Evolutionary conservation across 1,140 invertebrate species (phyloP).

Genomic region (Colletes gigas): DNA sequence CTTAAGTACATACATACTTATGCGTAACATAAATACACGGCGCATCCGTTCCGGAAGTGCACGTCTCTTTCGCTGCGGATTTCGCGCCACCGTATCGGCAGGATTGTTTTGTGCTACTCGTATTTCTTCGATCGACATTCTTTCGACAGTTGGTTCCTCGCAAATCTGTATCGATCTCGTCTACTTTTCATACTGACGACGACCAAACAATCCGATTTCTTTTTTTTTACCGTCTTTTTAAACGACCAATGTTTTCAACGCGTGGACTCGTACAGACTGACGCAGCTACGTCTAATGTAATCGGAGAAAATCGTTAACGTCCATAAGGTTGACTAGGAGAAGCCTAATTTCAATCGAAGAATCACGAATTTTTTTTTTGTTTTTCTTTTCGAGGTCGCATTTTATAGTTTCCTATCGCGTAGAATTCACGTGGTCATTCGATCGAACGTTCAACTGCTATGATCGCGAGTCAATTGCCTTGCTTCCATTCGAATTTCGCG

Average conservation of each 20-base stretch:
- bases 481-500: constrained; percentile 17
- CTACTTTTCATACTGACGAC: neutral
- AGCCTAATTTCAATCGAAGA: constrained; percentile 2
- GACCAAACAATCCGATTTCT: neutral
- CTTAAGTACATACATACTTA: constrained; percentile 64
- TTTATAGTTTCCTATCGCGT: neutral
- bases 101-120: constrained; percentile 52
- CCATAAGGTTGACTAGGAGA: constrained; percentile 3
- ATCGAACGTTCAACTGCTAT: neutral
- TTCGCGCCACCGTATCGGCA: constrained; percentile 28
- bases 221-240: neutral
- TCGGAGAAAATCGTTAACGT: neutral
- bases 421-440: neutral
- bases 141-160: neutral
- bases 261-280: neutral
- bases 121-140: constrained; percentile 23
- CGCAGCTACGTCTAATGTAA: neutral
- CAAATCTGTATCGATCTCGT: neutral
- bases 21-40: constrained; percentile 51
- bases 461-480: constrained; percentile 6
- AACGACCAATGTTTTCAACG: neutral
- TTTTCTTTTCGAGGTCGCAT: neutral
- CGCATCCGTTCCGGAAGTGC: neutral
- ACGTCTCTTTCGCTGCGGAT: constrained; percentile 13
- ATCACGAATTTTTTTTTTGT: neutral